Evolutionary conservation across 2,797 vertebrate genomes (phyloP).

Genomic region (Argyrosomus regius): DNA sequence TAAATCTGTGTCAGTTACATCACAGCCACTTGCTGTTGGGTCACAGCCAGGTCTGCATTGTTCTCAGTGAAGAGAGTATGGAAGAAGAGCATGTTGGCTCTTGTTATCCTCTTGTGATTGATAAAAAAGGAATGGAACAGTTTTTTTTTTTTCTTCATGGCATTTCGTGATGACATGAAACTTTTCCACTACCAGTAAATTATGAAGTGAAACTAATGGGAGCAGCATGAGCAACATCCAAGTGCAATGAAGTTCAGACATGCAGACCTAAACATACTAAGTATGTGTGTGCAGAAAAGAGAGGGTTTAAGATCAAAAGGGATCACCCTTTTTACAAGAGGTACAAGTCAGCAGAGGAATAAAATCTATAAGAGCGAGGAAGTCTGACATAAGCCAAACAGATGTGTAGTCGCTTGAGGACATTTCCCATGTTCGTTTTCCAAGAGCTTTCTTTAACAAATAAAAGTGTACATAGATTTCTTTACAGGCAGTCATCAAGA

Average conservation of each 20-base stretch:
- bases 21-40: conserved; percentile 44
- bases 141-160: conserved; percentile 12
- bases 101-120: conserved; percentile 54
- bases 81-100: conserved; percentile 61
- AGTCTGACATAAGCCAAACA: conserved; percentile 45
- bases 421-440: conserved; percentile 36
- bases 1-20: conserved; percentile 55
- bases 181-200: conserved; percentile 2
- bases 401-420: conserved; percentile 61
- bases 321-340: conserved; percentile 27
- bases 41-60: conserved; percentile 62
- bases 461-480: conserved; percentile 36
- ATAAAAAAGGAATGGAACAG: conserved; percentile 56
- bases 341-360: conserved; percentile 13
- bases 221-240: conserved; percentile 1
- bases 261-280: conserved; percentile 12
- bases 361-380: conserved; percentile 39
- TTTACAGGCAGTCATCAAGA: conserved; percentile 19
- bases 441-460: conserved; percentile 34
- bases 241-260: conserved; percentile 30
- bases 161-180: background rate
- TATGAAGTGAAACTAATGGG: conserved; percentile 14
- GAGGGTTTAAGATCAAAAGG: background rate
- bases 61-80: conserved; percentile 41
- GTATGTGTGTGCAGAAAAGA: conserved; percentile 3